phyloP scores from a whole-genome alignment of 2,888 invertebrate genomes.

The Syrista parreyssii region DNA sequence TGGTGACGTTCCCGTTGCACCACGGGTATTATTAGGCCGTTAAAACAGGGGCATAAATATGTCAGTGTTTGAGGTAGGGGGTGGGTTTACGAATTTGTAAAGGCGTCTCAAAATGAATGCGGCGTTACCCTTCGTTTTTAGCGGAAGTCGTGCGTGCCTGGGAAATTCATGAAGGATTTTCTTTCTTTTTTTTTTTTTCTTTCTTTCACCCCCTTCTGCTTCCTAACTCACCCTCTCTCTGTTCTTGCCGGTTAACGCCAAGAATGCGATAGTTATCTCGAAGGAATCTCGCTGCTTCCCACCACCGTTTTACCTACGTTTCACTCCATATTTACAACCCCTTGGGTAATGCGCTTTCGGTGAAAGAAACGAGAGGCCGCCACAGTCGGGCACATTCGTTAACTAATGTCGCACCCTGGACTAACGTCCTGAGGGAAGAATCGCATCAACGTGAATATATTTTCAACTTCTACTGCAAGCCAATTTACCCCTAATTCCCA shows the following conservation, averaged over 20 bases:
- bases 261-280: neutral
- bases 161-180: neutral
- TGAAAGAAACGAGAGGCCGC: neutral
- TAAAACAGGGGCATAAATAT: conserved; percentile 42
- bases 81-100: conserved; percentile 16
- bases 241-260: neutral
- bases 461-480: conserved; percentile 46
- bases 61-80: conserved; percentile 23
- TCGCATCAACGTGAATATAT: conserved; percentile 51
- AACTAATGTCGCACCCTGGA: conserved; percentile 17
- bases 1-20: conserved; percentile 16
- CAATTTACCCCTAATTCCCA: conserved; percentile 51
- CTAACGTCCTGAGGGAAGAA: conserved; percentile 45
- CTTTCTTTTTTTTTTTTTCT: neutral
- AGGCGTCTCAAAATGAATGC: conserved; percentile 19
- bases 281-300: neutral
- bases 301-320: neutral
- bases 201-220: neutral
- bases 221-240: neutral
- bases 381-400: neutral
- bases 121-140: conserved; percentile 18
- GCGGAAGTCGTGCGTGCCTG: neutral
- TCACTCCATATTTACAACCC: neutral
- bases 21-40: conserved; percentile 37
- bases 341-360: neutral